Evolutionary conservation across 2,888 invertebrate species (phyloP), one percentile per base, ranked within the genome.

Genomic region (Chorisops tibialis): DNA sequence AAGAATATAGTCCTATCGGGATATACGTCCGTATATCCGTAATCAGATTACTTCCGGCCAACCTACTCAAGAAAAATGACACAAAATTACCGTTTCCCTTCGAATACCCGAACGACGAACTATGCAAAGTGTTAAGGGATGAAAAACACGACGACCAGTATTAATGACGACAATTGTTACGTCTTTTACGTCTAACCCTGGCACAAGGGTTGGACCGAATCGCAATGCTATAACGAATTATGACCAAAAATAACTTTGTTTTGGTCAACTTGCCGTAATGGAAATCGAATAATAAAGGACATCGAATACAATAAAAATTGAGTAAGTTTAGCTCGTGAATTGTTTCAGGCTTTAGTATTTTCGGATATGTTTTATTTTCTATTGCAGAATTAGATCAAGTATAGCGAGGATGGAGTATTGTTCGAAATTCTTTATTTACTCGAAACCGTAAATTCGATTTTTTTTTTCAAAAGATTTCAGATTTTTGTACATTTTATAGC

Each of bases 31-130:
- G 49, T 48, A n/a, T n/a, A 49, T 59, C 59, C 59, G 59, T 59
- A 59, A 59, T 59, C 59, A 49, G 39, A 59, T 59, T 59, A 59
- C 59, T 59, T 59, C 59, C 59, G 59, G 59, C 59, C 59, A 59
- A 59, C 59, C 48, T 59, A 48, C 49, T 59, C 24, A 48, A 59
- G 48, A 59, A 59, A 59, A 59, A 59, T 59, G 21, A 59, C 39
- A 39, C 21, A 14, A 59, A 30, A 59, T 59, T 59, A 59, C 59
- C 49, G 48, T 48, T 59, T 59, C 59, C 59, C 39, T 59, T 39
- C 47, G 19, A 58, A 47, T 47, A 14, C 5, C 9, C 30, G 30
- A 30, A 30, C 9, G 30, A n/a, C 30, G 30, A 7, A 30, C 30
- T 9, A 47, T 21, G 19, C 47, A 22, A 47, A 47, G n/a, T 47